Evolutionary conservation across 1,140 invertebrate genomes (phyloP), one percentile per base, ranked within the genome.

Genomic region (Ostrea denselamellosa): DNA sequence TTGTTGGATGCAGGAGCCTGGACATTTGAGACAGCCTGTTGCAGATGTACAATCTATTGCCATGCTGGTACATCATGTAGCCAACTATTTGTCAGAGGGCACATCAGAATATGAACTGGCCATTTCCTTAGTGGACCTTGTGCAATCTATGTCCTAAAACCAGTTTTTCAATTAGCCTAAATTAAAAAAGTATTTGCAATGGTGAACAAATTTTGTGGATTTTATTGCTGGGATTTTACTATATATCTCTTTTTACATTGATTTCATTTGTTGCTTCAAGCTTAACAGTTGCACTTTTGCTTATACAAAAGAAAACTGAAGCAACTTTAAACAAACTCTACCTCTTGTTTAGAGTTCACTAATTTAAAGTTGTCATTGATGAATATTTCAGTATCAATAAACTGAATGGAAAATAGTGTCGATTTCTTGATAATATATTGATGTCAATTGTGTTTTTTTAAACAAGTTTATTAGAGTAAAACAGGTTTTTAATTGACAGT

Each of bases 11-110:
- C 90, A 94, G 93, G 92, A 94, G 86, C 65, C 89, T 10, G 90
- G 85, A n/a, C 88, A 91, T 22, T 85, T 94, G 51, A 68, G 77
- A 0, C 87, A 89, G 25, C 89, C 90, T n/a, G 90, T 93, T 81
- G 87, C 91, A 44, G 87, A 93, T 0, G 77, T 93, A 9, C 62
- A 81, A 52, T 89, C 92, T 89, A 93, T 91, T 22, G 92, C 91
- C 9, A 83, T 89, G 8, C 85, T 94, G 52, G 86, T 94, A 68
- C 90, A 91, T 53, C 91, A 93, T 56, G 90, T 92, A 25, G 90
- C 93, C 56, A 93, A 92, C 71, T 88, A 91, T 34, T 85, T 94
- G 44, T 90, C 93, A 10, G 94, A 94, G 85, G 91, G 90, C 0
- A 90, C 91, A 83, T 86, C 90, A 1, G 92, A 94, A 87, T 92